A percentile compares a stretch with the other conserved stretches of the same genome.
Conservation (phyloP, 2,113 vertebrate species). For the Martes martes region DNA sequence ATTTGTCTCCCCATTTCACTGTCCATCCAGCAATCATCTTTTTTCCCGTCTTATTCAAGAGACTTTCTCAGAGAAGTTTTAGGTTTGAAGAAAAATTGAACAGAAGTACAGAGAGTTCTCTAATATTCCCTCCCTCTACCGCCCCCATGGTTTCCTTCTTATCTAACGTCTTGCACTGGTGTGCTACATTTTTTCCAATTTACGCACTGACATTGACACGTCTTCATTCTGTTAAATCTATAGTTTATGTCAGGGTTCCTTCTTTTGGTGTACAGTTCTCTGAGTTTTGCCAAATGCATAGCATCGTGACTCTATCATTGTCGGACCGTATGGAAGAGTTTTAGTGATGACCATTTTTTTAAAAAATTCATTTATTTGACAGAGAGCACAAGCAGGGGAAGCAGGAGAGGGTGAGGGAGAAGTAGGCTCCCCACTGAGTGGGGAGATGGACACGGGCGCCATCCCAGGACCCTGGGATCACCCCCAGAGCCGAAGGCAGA, state of each 20-base stretch:
- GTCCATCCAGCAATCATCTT: neutral
- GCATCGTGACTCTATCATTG: neutral
- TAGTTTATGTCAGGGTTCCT: neutral
- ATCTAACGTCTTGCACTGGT: neutral
- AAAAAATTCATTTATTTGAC: too few relatives aligned
- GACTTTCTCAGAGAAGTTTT: neutral
- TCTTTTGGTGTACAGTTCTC: neutral
- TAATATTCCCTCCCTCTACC: neutral
- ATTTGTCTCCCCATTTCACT: neutral
- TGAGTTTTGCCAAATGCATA: neutral
- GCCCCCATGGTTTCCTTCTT: neutral
- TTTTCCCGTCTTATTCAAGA: neutral
- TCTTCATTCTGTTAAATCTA: neutral
- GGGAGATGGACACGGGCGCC: too few relatives aligned
- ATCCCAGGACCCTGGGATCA: too few relatives aligned
- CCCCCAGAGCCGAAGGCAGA: too few relatives aligned
- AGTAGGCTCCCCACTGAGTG: too few relatives aligned
- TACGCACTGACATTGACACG: neutral
- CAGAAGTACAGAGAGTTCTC: neutral
- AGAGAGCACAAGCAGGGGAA: too few relatives aligned
- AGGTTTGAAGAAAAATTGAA: slow-evolving; percentile 7
- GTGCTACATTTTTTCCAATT: neutral
- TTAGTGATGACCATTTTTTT: neutral
- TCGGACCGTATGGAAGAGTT: neutral
- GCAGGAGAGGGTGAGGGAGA: too few relatives aligned